phyloP scores from a whole-genome alignment of 2,888 invertebrate genomes.

The Sphaerophoria rueppellii region DNA sequence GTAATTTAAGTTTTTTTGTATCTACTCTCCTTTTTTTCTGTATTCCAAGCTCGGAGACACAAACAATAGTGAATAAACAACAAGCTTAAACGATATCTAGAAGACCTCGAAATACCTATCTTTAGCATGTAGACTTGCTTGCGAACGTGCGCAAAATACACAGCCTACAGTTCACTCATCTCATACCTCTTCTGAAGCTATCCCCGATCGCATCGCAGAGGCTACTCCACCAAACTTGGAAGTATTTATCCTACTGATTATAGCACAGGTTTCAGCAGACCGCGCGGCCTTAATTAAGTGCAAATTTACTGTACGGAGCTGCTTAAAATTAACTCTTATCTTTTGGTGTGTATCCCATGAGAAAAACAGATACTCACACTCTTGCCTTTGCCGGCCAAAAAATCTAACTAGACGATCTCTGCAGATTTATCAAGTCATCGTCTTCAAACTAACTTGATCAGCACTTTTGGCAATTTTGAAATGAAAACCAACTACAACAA shows the following conservation, averaged over 20 bases:
- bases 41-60: background rate
- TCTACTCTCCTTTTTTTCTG: background rate
- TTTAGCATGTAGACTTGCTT: conserved; percentile 53
- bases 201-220: background rate
- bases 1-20: too few relatives aligned
- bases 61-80: conserved; percentile 12
- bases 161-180: background rate
- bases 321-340: conserved; percentile 13
- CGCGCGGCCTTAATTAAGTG: conserved; percentile 64
- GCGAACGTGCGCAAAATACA: conserved; percentile 69
- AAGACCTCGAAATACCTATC: conserved; percentile 65
- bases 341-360: conserved; percentile 19
- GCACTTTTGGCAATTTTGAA: conserved; percentile 20
- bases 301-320: conserved; percentile 54
- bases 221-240: conserved; percentile 56
- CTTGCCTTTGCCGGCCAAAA: conserved; percentile 17
- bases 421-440: background rate
- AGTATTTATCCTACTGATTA: conserved; percentile 67
- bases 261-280: conserved; percentile 31
- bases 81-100: conserved; percentile 32
- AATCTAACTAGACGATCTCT: conserved; percentile 2
- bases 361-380: conserved; percentile 12
- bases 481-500: conserved; percentile 14
- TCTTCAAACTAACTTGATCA: conserved; percentile 11
- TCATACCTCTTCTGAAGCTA: conserved; percentile 11